Base-by-base conservation (phyloP, 2,113 vertebrate genomes). In the Sciurus niger region DNA sequence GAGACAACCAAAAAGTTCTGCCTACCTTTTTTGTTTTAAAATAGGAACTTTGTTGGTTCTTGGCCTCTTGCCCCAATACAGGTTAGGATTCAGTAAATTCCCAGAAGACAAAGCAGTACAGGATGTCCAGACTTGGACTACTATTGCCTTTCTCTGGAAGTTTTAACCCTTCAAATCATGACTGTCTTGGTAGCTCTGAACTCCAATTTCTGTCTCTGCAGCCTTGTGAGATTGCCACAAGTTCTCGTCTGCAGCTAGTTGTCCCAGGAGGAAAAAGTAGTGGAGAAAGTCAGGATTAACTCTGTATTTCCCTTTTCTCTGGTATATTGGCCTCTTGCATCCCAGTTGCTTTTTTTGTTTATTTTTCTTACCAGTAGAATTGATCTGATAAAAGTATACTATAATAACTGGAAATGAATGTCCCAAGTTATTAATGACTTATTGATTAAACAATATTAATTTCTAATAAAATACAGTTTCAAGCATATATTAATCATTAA, bases 1-100 rank as follows among this genome's bases (percentile, higher is more conserved):
- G 70, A 94, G 65, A 84, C 67, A 96, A 84, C 65, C 40, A 76
- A 37, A 95, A 94, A n/a, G 32, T 74, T 96, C 60, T 97, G 16
- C 63, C 74, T 97, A 92, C 28, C 63, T 48, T 80, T 95, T 88
- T 70, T 83, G 46, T 32, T 90, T 88, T 93, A 90, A 95, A 92
- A 92, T 93, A 84, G 48, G 16, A 6, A 58, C 28, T 93, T 97
- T 67, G 43, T 84, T 92, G 55, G 25, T 43, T 87, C 24, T 88
- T 82, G 32, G 28, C 65, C n/a, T 58, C 13, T 92, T 89, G 24
- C 32, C n/a, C 32, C 22, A 9, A 40, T 8, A 28, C 6, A 93
- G 60, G 40, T 96, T 96, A 92, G 79, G n/a, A 92, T 87, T 96
- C 18, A 63, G 12, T 89, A 89, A 95, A 89, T 95, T 95, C 3